Base-by-base conservation (phyloP, 2,888 invertebrate genomes). In the Miltochrista miniata region DNA sequence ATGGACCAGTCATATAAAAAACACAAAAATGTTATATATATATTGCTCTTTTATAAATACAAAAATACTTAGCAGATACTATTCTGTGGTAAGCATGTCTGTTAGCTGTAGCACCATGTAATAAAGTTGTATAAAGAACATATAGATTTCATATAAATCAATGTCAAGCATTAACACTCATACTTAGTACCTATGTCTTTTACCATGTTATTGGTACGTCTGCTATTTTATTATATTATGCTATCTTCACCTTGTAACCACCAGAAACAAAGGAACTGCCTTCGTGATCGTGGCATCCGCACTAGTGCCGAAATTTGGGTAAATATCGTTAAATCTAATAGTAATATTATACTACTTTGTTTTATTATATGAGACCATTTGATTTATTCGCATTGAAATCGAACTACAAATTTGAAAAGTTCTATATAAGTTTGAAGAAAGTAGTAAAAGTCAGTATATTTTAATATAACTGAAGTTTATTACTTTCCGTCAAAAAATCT, bases 81-180 rank as follows among this genome's bases (percentile, higher is more conserved):
- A 62, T 61, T 47, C 67, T 51, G 31, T 43, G 55, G 62, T 66
- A 60, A 74, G 64, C 64, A 61, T 61, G 59, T 56, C 46, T 60
- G 56, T 55, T 56, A 45, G 56, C 63, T 63, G 60, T 74, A 72
- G 74, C 74, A 74, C 71, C 71, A 67, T 70, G 60, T 54, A n/a
- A 58, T 59, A 48, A 51, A 44, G 52, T 60, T 56, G 51, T 58
- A 47, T 57, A 42, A 51, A 60, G 55, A 60, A 61, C 55, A 52
- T 45, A 44, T 37, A 35, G 53, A 35, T 61, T 41, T 13, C n/a
- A 52, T 61, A 61, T 59, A 64, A 61, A 65, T 59, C 59, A 59
- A 52, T 15, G 48, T 62, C 58, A 64, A 68, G 69, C 62, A 55
- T 65, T 50, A 61, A 70, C 67, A 67, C 63, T 55, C 63, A 56